Conservation (phyloP, 2,888 invertebrate genomes). For the Sclerodermus sp. region DNA sequence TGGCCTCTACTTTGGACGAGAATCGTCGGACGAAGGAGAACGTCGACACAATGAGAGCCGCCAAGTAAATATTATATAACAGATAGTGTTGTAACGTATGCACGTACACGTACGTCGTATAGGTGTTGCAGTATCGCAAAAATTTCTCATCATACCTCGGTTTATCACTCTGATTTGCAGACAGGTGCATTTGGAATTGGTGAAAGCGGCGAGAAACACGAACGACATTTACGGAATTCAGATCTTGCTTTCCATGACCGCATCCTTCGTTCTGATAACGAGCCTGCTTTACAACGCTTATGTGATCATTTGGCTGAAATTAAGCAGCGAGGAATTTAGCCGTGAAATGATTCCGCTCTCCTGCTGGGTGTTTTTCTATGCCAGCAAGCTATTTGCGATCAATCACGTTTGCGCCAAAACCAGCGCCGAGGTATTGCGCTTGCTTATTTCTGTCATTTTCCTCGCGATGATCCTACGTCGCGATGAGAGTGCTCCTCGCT, state of each 20-base stretch:
- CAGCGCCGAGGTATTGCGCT: constrained; percentile 19
- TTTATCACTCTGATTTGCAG: too few species aligned
- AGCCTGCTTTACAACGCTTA: constrained; percentile 27
- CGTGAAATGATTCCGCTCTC: constrained; percentile 3
- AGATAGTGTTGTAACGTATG: too few species aligned
- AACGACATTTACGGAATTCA: constrained; percentile 32
- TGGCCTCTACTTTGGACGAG: neutral
- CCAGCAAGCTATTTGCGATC: constrained; percentile 16
- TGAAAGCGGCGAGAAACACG: constrained; percentile 20
- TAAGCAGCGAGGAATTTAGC: fast-evolving
- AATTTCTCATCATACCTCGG: too few species aligned
- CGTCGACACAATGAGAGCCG: constrained; percentile 22
- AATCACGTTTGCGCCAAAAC: constrained; percentile 25
- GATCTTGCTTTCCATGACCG: constrained; percentile 27
- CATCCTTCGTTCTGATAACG: constrained; percentile 23
- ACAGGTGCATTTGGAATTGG: constrained; percentile 34
- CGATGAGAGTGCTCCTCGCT: neutral
- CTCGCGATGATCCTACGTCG: neutral
- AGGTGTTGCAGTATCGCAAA: too few species aligned
- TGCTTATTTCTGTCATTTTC: neutral
- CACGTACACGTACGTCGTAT: too few species aligned
- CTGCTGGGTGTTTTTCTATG: constrained; percentile 19
- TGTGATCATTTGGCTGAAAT: constrained; percentile 7
- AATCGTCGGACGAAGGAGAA: constrained; percentile 8
- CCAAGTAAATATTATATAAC: constrained; percentile 24